phyloP scores from a whole-genome alignment of 1,140 invertebrate genomes.

The Aphaenogaster floridana region DNA sequence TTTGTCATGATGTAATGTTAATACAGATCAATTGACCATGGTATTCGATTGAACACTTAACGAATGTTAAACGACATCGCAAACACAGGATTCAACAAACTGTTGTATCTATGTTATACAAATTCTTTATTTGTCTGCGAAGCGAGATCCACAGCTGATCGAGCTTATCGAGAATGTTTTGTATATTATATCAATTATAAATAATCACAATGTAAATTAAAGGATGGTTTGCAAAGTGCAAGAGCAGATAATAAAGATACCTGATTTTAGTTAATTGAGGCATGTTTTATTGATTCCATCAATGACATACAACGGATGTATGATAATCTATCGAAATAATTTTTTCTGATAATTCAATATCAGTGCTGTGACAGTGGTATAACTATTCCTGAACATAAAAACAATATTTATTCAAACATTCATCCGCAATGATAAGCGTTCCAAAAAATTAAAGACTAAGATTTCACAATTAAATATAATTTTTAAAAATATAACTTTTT shows the following conservation, averaged over 20 bases:
- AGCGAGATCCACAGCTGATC: background rate
- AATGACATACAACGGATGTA: background rate
- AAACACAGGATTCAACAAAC: slow-evolving; percentile 14
- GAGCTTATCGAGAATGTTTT: slow-evolving; percentile 31
- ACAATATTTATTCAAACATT: background rate
- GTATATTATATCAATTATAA: slow-evolving; percentile 16
- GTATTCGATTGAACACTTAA: slow-evolving; percentile 16
- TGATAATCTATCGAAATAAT: slow-evolving; percentile 8
- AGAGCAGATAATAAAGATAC: slow-evolving; percentile 47
- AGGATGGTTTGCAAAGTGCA: slow-evolving; percentile 15
- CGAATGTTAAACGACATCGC: slow-evolving; percentile 4
- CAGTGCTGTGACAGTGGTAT: background rate
- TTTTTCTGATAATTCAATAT: background rate
- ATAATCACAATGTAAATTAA: slow-evolving; percentile 44
- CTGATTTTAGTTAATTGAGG: slow-evolving; percentile 29
- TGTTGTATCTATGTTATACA: slow-evolving; percentile 21
- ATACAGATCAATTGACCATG: slow-evolving; percentile 14
- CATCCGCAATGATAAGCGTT: background rate
- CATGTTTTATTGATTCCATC: slow-evolving; percentile 17
- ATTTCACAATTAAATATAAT: background rate
- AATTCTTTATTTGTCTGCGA: slow-evolving; percentile 29
- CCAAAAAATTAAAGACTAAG: background rate
- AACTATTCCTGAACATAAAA: background rate
- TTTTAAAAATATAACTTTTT: background rate
- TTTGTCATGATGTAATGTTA: slow-evolving; percentile 33